Conservation (phyloP, 2,888 invertebrate genomes). For the Tromatobia lineatoria region DNA sequence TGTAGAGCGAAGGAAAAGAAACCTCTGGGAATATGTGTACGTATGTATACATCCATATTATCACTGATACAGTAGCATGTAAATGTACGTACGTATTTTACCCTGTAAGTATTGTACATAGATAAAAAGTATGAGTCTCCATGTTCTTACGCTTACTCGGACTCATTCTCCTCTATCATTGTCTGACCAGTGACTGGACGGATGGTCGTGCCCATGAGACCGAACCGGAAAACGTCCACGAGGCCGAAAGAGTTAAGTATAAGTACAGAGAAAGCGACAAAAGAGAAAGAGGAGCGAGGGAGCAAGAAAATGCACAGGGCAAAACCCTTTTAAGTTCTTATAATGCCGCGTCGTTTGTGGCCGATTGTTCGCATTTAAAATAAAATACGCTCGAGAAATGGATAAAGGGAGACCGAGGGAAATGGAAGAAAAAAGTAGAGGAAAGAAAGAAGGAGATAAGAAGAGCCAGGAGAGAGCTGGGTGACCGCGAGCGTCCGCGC, state of each 20-base stretch:
- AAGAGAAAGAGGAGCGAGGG: constrained; percentile 40
- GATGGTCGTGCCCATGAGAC: constrained; percentile 63
- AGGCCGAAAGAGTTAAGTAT: constrained; percentile 35
- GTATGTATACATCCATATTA: constrained; percentile 44
- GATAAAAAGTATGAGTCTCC: constrained; percentile 35
- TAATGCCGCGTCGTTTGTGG: constrained; percentile 70
- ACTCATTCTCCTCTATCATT: constrained; percentile 78
- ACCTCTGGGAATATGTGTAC: constrained; percentile 45
- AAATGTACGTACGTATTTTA: constrained; percentile 44
- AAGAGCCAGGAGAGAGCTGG: constrained; percentile 45
- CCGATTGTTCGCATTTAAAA: constrained; percentile 68
- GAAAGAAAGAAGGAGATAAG: constrained; percentile 35
- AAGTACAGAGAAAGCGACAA: constrained; percentile 34
- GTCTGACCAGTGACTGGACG: constrained; percentile 69
- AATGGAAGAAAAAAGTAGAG: constrained; percentile 11
- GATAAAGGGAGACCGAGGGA: constrained; percentile 18
- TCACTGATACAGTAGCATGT: constrained; percentile 27
- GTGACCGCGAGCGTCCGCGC: constrained; percentile 46
- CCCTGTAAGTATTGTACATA: not conserved
- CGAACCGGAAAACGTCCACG: constrained; percentile 29
- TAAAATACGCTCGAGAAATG: constrained; percentile 65
- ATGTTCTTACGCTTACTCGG: constrained; percentile 72
- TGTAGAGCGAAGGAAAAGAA: constrained; percentile 52
- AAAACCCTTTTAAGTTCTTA: constrained; percentile 70
- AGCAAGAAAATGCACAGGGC: constrained; percentile 50